These are phyloP conservation scores for Cheilosia scutellata DNA, from an alignment of 2,888 invertebrate species.

Conservation along the genomic window DNA sequence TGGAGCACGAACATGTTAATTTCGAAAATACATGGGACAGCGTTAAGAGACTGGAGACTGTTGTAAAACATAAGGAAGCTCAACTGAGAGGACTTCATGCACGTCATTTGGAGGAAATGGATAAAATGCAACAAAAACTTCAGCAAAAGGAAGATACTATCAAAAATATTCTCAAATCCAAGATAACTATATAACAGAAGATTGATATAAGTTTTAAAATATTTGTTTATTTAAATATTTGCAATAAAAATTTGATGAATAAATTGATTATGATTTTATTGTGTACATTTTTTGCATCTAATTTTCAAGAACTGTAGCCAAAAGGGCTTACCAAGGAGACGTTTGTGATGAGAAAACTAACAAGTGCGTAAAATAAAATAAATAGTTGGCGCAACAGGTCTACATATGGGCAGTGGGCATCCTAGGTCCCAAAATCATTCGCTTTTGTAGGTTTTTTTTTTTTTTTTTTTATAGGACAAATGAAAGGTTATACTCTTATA, in stretches of 20 bases:
- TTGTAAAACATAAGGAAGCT: constrained; percentile 83
- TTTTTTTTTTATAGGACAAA: too few relatives aligned
- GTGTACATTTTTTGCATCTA: neutral
- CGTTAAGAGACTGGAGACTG: constrained; percentile 81
- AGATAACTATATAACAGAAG: constrained; percentile 43
- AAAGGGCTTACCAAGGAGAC: too few relatives aligned
- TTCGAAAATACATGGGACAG: constrained; percentile 82
- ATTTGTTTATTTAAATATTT: neutral
- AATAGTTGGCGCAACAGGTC: too few relatives aligned
- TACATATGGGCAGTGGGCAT: too few relatives aligned
- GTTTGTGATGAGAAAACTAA: too few relatives aligned
- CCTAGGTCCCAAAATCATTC: too few relatives aligned
- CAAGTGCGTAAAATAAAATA: too few relatives aligned
- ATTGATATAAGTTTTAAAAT: neutral
- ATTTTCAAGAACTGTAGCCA: too few relatives aligned
- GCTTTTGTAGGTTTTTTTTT: too few relatives aligned
- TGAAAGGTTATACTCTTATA: too few relatives aligned
- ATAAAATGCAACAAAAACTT: constrained; percentile 81
- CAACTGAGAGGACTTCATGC: constrained; percentile 82
- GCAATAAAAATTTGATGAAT: neutral
- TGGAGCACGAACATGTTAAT: constrained; percentile 81
- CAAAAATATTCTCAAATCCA: constrained; percentile 81
- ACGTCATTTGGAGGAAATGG: constrained; percentile 81
- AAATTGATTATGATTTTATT: neutral
- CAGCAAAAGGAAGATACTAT: constrained; percentile 83